Percentiles rank a stretch among this genome's conserved stretches.
phyloP scores from a whole-genome alignment of 2,888 invertebrate species.

The Chalcosyrphus nemorum region DNA sequence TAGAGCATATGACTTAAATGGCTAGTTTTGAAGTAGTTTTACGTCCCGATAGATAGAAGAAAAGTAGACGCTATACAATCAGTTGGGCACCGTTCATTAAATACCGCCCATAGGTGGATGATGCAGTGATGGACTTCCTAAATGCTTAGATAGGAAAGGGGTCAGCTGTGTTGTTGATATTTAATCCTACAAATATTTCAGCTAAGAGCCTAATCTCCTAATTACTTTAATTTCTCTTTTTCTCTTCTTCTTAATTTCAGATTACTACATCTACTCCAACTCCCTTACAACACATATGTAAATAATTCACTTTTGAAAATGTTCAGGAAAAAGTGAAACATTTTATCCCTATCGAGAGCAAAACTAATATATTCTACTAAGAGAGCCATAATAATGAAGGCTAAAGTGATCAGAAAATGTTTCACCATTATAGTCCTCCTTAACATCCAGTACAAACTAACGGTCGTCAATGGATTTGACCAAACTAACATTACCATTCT shows the following conservation, averaged over 20 bases:
- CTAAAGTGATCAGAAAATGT: not conserved
- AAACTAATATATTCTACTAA: not conserved
- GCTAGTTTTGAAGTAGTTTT: too few relatives aligned
- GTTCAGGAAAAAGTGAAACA: slow-evolving; percentile 49
- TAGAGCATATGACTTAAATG: too few relatives aligned
- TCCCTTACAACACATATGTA: not conserved
- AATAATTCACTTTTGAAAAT: slow-evolving; percentile 13
- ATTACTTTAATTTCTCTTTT: not conserved
- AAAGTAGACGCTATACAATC: too few relatives aligned
- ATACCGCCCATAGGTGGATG: too few relatives aligned
- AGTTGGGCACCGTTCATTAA: too few relatives aligned
- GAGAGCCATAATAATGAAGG: slow-evolving; percentile 19
- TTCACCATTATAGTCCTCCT: not conserved
- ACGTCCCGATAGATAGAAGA: too few relatives aligned
- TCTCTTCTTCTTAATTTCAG: slow-evolving; percentile 6
- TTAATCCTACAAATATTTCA: too few relatives aligned
- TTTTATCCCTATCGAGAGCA: not conserved
- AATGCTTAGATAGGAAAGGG: too few relatives aligned
- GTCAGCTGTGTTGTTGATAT: too few relatives aligned
- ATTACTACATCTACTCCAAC: not conserved
- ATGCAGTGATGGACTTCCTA: too few relatives aligned
- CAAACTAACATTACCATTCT: slow-evolving; percentile 77
- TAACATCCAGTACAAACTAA: not conserved
- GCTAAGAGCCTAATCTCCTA: too few relatives aligned
- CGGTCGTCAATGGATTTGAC: slow-evolving; percentile 7